Evolutionary conservation across 2,113 vertebrate genomes (phyloP), one percentile per base, ranked within the genome.

Genomic region (Colossoma macropomum): DNA sequence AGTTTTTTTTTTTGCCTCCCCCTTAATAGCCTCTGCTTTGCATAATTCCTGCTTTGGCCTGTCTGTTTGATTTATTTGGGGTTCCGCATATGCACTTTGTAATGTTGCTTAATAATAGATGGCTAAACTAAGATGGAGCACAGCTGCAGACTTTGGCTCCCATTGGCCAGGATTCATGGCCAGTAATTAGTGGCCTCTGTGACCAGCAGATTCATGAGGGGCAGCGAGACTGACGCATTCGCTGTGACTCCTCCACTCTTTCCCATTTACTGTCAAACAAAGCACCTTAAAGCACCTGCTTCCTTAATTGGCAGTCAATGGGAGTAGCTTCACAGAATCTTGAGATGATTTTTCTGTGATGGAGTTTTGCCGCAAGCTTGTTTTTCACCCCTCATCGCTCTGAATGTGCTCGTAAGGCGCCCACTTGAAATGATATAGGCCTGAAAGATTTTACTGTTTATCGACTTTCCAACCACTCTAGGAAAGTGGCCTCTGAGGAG

Each of bases 41-140:
- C 84, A 85, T 91, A 80, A 86, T 89, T 88, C 85, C 79, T 89
- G 87, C 85, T 89, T 79, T 86, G 80, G 69, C 86, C 87, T 78
- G 87, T 88, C 85, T 69, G 81, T 84, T 50, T 92, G 86, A 91
- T 90, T 90, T 83, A 71, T 78, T 80, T 87, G 84, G 38, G 75
- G 87, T 89, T 79, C 45, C 15, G 69, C 62, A 50, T 54, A 75
- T 76, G 75, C 66, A 32, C 78, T 65, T 12, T 34, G 74, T 54
- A 84, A 68, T 84, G 73, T 85, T 88, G 52, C 72, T 90, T 90
- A 90, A 83, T 85, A 81, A 71, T 83, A 72, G 77, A 77, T 77
- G 75, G 21, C 52, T 79, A 68, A 60, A 82, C 84, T 70, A 86
- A 34, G 32, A 88, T 48, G 54, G 75, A 89, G 80, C 81, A 72